phyloP scores from a whole-genome alignment of 2,113 vertebrate genomes.

The Dendrocopos noguchii region DNA sequence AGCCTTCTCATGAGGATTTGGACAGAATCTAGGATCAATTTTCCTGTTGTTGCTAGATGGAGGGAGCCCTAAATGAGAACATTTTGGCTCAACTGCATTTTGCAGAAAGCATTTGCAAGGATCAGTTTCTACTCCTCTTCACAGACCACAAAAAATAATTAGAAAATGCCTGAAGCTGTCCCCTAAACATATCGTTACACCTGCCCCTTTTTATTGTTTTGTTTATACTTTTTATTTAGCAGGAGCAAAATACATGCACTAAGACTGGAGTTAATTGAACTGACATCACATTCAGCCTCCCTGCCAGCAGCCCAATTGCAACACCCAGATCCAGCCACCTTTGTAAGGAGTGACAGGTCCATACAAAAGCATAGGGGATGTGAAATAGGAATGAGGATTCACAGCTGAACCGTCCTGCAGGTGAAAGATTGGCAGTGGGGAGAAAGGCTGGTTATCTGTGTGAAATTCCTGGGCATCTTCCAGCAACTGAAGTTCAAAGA shows the following conservation, averaged over 20 bases:
- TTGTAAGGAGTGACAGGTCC: not conserved
- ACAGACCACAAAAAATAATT: not conserved
- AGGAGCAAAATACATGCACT: not conserved
- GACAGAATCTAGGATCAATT: not conserved
- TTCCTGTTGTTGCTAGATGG: not conserved
- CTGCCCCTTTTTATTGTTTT: not conserved
- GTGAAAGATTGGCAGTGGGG: not conserved
- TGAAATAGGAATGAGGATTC: not conserved
- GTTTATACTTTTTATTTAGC: not conserved
- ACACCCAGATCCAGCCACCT: not conserved
- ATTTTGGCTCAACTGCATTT: not conserved
- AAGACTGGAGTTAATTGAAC: not conserved
- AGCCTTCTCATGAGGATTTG: not conserved
- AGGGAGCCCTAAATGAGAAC: not conserved
- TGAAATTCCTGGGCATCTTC: conserved; percentile 30
- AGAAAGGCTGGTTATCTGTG: not conserved
- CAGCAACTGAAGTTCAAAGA: conserved; percentile 53
- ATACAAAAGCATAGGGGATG: not conserved
- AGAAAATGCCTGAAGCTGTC: not conserved
- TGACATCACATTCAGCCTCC: not conserved
- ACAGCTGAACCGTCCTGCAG: not conserved
- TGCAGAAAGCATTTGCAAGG: not conserved
- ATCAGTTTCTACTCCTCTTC: not conserved
- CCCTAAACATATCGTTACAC: not conserved
- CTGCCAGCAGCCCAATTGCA: not conserved